phyloP scores from a whole-genome alignment of 2,797 vertebrate species.

The Siniperca undulata region DNA sequence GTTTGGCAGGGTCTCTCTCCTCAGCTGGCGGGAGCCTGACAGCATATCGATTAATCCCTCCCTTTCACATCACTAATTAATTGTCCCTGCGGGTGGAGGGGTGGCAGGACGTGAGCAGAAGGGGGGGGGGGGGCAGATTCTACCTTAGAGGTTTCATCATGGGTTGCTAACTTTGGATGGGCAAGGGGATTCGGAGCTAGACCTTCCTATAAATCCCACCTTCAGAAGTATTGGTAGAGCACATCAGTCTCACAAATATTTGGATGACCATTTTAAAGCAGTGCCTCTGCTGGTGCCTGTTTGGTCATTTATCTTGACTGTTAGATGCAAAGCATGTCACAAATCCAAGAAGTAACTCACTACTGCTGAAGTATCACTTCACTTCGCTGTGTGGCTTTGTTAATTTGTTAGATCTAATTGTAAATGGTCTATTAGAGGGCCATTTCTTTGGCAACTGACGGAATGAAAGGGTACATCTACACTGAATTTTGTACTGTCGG shows the following conservation, averaged over 20 bases:
- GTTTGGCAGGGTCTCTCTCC: conserved; percentile 72
- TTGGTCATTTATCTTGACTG: conserved; percentile 32
- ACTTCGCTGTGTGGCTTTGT: background rate
- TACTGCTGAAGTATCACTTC: background rate
- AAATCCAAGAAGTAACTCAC: conserved; percentile 12
- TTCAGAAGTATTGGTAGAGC: background rate
- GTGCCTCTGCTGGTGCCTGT: conserved; percentile 3
- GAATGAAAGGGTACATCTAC: conserved; percentile 7
- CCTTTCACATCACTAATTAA: conserved; percentile 72
- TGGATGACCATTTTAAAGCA: conserved; percentile 32
- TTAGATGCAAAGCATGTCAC: background rate
- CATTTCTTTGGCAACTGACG: conserved; percentile 3
- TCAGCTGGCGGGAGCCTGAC: conserved; percentile 57
- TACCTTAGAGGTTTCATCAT: conserved; percentile 37
- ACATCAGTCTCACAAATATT: conserved; percentile 21
- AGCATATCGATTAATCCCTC: conserved; percentile 74
- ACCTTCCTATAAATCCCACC: conserved; percentile 6
- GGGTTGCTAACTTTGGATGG: conserved; percentile 38
- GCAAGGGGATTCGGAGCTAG: background rate
- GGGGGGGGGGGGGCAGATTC: background rate
- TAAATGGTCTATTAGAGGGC: conserved; percentile 23
- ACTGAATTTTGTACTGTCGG: background rate
- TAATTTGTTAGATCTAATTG: conserved; percentile 29
- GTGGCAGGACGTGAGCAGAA: background rate
- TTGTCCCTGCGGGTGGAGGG: conserved; percentile 49